Evolutionary conservation across 2,113 vertebrate species (phyloP).

Genomic region (Geococcyx californianus): DNA sequence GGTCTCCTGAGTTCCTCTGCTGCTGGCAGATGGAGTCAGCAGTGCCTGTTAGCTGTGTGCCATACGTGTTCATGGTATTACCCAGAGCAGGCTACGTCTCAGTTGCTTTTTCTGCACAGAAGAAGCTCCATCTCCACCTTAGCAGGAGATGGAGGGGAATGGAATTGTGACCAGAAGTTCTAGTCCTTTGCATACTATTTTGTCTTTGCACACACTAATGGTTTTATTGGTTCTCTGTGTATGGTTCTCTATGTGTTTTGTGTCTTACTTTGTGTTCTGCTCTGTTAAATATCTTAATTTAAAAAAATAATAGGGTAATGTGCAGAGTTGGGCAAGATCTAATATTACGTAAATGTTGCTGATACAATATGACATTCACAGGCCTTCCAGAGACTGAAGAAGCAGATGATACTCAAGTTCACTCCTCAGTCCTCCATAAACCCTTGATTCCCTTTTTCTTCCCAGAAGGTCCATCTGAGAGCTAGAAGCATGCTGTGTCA

Average conservation of each 20-base stretch:
- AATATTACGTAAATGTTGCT: not conserved
- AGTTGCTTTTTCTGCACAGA: not conserved
- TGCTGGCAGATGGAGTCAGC: constrained; percentile 32
- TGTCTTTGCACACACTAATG: not conserved
- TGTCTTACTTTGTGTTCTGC: not conserved
- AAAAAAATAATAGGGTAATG: accelerated
- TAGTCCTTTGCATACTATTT: not conserved
- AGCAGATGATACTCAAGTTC: not conserved
- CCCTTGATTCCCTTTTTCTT: not conserved
- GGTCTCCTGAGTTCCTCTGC: not conserved
- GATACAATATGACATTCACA: not conserved
- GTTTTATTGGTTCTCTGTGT: not conserved
- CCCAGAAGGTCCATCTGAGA: not conserved
- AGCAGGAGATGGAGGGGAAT: not conserved
- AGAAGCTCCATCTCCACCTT: not conserved
- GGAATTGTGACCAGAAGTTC: not conserved
- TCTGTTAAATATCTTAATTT: not conserved
- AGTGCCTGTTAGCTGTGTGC: not conserved
- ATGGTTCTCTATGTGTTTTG: not conserved
- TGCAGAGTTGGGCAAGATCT: not conserved
- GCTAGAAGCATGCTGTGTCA: not conserved
- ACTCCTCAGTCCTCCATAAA: not conserved
- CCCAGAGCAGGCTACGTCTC: not conserved
- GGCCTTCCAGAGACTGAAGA: not conserved
- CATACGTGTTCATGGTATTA: accelerated